Evolutionary conservation across 2,888 invertebrate genomes (phyloP).

Genomic region (Trissolcus japonicus): DNA sequence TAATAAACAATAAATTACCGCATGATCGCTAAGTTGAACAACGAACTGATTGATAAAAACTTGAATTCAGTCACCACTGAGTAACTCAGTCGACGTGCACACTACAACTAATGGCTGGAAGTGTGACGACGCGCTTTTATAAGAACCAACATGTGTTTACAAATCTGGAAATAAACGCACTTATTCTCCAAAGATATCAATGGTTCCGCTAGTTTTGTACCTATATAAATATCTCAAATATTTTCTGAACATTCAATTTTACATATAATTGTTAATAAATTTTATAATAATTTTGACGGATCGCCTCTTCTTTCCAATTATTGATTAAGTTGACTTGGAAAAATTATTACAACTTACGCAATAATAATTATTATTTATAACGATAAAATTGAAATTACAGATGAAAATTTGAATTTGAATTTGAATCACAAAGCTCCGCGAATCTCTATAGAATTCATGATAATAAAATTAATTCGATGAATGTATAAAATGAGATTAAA

Average conservation of each 20-base stretch:
- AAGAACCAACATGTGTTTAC: slow-evolving; percentile 34
- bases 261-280: too few species aligned
- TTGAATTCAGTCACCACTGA: slow-evolving; percentile 1
- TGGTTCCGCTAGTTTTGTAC: slow-evolving; percentile 6
- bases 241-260: too few species aligned
- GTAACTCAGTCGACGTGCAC: slow-evolving; percentile 10
- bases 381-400: too few species aligned
- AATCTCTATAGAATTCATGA: too few species aligned
- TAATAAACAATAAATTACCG: slow-evolving; percentile 7
- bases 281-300: too few species aligned
- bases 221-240: slow-evolving; percentile 9
- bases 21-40: slow-evolving; percentile 8
- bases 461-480: too few species aligned
- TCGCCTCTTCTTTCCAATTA: too few species aligned
- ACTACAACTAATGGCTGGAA: slow-evolving; percentile 22
- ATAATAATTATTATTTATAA: too few species aligned
- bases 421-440: too few species aligned
- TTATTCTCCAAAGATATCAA: slow-evolving; percentile 5
- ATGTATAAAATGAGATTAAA: not conserved
- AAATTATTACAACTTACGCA: too few species aligned
- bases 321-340: too few species aligned
- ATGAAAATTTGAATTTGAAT: too few species aligned
- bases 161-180: slow-evolving; percentile 31
- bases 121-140: slow-evolving; percentile 27
- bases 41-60: slow-evolving; percentile 16